Percentiles rank a stretch among this genome's conserved stretches.
Evolutionary conservation across 2,113 vertebrate genomes (phyloP).

Genomic region (Rostratula benghalensis): DNA sequence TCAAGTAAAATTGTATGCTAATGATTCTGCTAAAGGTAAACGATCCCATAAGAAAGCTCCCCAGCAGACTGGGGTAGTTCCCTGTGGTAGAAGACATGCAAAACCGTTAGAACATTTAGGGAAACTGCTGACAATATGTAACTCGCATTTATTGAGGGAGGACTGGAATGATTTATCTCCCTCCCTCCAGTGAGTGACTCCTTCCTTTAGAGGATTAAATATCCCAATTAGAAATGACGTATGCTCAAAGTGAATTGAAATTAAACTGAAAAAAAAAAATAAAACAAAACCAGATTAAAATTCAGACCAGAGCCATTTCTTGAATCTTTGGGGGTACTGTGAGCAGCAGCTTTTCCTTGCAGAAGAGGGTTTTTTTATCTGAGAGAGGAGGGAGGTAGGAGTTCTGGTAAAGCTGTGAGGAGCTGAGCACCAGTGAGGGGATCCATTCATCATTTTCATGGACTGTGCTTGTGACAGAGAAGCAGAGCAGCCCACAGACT

Average conservation of each 20-base stretch:
- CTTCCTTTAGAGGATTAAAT: background rate
- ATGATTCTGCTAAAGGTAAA: background rate
- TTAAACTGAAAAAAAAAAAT: background rate
- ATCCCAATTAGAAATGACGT: background rate
- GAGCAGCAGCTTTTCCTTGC: background rate
- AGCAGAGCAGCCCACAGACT: background rate
- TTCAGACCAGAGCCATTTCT: background rate
- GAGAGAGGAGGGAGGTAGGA: background rate
- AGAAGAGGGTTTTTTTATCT: background rate
- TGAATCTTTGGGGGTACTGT: background rate
- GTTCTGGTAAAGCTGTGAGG: rapidly evolving
- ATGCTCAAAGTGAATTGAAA: background rate
- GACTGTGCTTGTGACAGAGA: background rate
- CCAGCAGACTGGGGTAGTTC: background rate
- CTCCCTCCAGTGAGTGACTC: background rate
- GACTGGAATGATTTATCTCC: background rate
- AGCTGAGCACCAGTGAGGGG: rapidly evolving
- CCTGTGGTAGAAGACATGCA: background rate
- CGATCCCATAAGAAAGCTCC: background rate
- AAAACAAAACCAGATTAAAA: background rate
- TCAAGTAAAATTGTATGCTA: background rate
- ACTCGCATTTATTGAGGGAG: background rate
- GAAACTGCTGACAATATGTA: background rate
- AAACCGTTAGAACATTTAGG: background rate
- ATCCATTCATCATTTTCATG: rapidly evolving